Evolutionary conservation across 2,113 vertebrate species (phyloP), one percentile per base, ranked within the genome.

Genomic region (Lasiurus borealis): DNA sequence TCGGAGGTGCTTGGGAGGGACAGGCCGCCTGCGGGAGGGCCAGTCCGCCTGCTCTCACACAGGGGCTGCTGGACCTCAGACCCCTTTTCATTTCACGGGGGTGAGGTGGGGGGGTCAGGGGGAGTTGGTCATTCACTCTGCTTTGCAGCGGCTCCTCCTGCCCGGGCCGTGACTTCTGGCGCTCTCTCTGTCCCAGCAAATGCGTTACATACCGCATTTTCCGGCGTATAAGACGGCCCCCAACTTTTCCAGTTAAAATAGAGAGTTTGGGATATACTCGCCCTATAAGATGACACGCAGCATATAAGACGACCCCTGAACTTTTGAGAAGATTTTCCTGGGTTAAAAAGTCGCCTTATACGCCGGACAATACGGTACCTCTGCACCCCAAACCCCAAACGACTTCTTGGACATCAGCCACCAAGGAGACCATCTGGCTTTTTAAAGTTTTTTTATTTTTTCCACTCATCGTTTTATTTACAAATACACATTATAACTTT

Each of bases 401-500:
- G 36, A 50, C 14, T 85, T 29, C 14, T 31, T 40, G 40, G 81
- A 94, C 64, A 80, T 62, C 94, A 97, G 0, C 1, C 93, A 89
- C 82, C 95, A 88, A 18, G 29, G 34, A 97, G 75, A 82, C 86
- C 54, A 85, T 2, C 93, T 90, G 66, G 97, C 98, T 99, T 99
- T 99, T 97, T 95, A 93, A 94, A 95, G 94, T 97, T 97, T 97
- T 97, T 97, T 97, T 96, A 97, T 97, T 99, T 99, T 99, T 99
- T 99, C n/a, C 99, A 99, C 99, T 99, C 99, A 99, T 99, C 98
- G 98, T 99, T n/a, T 99, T 99, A 99, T 99, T 99, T 99, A 99
- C 99, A 99, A 99, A 99, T 99, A 99, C 99, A 98, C 99, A 99
- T 99, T 99, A 99, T 99, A 99, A 99, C 99, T 99, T 99, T 99